Evolutionary conservation across 2,888 invertebrate genomes (phyloP), one percentile per base, ranked within the genome.

Genomic region (Lampropteryx suffumata): DNA sequence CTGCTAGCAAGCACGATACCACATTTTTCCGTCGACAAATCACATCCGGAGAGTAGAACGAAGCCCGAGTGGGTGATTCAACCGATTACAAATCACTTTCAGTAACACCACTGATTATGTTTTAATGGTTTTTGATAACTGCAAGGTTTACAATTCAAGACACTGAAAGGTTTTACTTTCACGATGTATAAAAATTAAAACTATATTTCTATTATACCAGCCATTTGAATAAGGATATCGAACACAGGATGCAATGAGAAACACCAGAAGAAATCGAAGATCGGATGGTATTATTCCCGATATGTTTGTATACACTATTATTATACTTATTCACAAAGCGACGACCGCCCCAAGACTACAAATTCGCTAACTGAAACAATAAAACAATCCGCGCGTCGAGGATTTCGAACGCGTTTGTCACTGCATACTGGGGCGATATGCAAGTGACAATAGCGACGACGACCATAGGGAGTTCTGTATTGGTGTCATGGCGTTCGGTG

Each of bases 11-110:
- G 76, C 65, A 79, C 77, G 86, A 89, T 88, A 44, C 81, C 79
- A 84, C 87, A 85, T 84, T 83, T 84, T 87, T 84, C 79, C 79
- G 80, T 83, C 85, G 85, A 84, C 88, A 87, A 88, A 88, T 87
- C 89, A 87, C 84, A 89, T 89, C 90, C 90, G 90, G 84, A 84
- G 82, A 79, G 71, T 56, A 65, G 67, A 71, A 70, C 69, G 73
- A 71, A 75, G 76, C 75, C 64, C 69, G 73, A 61, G 68, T 76
- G 76, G 67, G 75, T 86, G 86, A 87, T 78, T 87, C 85, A 85
- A 79, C 73, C 71, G 79, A 81, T 81, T 81, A 81, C 81, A 65
- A 70, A 73, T 67, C 71, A 74, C 66, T 61, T 69, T 69, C 66
- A 63, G 66, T 74, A 70, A 71, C 71, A 66, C 62, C 63, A 75